Conservation (phyloP, 2,113 vertebrate species). For the Sterrhoptilus dennistouni region DNA sequence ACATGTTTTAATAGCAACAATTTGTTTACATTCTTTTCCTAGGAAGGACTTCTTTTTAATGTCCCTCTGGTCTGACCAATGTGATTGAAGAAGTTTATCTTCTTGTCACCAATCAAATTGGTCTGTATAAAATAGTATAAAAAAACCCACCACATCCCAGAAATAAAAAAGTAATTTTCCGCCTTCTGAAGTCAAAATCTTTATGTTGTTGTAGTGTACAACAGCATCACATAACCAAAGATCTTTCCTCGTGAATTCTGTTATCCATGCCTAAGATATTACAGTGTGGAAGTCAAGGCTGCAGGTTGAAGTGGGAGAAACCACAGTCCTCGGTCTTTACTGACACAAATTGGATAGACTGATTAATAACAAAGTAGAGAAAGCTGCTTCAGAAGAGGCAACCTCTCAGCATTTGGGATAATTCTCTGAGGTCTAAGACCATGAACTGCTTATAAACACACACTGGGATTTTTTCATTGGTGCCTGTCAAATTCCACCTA, state of each 20-base stretch:
- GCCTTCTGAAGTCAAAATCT: too few species aligned
- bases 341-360: not conserved
- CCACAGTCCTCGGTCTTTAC: not conserved
- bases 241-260: not conserved
- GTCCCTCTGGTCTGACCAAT: too few species aligned
- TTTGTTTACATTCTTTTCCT: too few species aligned
- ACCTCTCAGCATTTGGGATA: not conserved
- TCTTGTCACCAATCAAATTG: too few species aligned
- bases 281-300: not conserved
- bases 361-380: not conserved
- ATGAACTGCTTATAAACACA: not conserved
- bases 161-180: too few species aligned
- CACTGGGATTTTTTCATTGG: not conserved
- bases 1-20: too few species aligned
- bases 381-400: not conserved
- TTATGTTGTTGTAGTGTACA: too few species aligned
- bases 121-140: too few species aligned
- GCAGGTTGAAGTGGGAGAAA: not conserved
- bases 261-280: not conserved
- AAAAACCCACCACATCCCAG: too few species aligned
- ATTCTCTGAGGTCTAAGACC: not conserved
- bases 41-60: too few species aligned
- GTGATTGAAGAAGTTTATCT: too few species aligned
- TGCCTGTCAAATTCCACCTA: not conserved
- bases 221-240: not conserved